phyloP scores from a whole-genome alignment of 2,888 invertebrate species.

The Furcula furcula region DNA sequence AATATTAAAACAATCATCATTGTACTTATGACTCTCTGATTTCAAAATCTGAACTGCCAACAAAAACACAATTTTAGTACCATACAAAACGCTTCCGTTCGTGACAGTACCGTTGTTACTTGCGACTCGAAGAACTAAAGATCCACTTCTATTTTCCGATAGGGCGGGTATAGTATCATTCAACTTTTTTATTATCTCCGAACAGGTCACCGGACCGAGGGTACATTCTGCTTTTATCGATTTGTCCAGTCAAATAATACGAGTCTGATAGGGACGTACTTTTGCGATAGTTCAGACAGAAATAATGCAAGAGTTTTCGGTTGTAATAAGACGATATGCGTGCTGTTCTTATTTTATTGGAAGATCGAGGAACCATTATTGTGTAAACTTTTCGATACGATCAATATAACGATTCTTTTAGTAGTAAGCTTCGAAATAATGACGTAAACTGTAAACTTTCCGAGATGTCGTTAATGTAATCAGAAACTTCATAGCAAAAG shows the following conservation, averaged over 20 bases:
- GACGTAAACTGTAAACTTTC: too few relatives aligned
- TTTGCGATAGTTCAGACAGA: constrained; percentile 18
- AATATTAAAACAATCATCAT: constrained; percentile 3
- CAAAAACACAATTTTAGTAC: constrained; percentile 16
- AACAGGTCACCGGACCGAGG: constrained; percentile 57
- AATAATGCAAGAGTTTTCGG: constrained; percentile 13
- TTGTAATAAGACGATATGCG: constrained; percentile 2
- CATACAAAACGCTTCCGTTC: constrained; percentile 33
- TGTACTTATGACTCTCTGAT: constrained; percentile 1
- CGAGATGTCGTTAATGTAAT: too few relatives aligned
- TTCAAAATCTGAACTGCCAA: constrained; percentile 6
- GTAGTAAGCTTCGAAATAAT: too few relatives aligned
- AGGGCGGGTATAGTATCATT: constrained; percentile 71
- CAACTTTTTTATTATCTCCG: constrained; percentile 77
- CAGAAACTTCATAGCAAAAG: too few relatives aligned
- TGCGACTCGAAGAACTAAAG: constrained; percentile 64
- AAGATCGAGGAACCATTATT: background rate
- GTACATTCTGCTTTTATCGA: constrained; percentile 37
- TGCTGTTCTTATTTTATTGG: background rate
- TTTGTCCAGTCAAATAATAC: constrained; percentile 39
- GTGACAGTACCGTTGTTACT: constrained; percentile 65
- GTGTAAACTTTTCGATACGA: too few relatives aligned
- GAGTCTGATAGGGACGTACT: constrained; percentile 20
- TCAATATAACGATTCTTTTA: too few relatives aligned
- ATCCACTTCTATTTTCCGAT: constrained; percentile 74